Conservation (phyloP, 2,888 invertebrate genomes). For the Machimus rusticus region DNA sequence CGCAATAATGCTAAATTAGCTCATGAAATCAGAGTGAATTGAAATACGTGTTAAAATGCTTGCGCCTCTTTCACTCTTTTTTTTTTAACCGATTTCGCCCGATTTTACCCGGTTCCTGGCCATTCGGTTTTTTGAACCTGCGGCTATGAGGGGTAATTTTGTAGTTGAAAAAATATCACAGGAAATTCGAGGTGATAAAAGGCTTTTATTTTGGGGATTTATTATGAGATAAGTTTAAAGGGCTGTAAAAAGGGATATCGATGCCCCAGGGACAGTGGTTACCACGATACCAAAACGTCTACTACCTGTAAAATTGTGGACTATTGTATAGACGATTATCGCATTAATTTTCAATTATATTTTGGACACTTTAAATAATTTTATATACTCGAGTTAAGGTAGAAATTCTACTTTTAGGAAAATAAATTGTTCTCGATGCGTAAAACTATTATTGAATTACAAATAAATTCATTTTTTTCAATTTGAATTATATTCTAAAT, state of each 20-base stretch:
- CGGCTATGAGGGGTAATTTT: neutral
- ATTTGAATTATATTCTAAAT: no score
- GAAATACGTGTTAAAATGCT: slow-evolving; percentile 11
- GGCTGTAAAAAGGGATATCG: neutral
- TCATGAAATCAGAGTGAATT: slow-evolving; percentile 13
- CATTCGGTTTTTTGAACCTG: neutral
- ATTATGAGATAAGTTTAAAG: neutral
- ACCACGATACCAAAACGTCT: no score
- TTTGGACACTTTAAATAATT: no score
- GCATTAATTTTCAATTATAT: no score
- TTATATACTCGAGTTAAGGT: no score
- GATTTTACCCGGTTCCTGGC: neutral
- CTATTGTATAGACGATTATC: no score
- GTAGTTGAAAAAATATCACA: neutral
- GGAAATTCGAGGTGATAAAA: neutral
- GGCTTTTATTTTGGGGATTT: neutral
- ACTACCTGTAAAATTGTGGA: no score
- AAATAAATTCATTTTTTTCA: no score
- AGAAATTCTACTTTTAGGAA: no score
- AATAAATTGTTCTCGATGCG: no score
- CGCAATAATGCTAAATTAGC: neutral
- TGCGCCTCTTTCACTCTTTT: neutral
- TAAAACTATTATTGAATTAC: no score
- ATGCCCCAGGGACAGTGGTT: neutral
- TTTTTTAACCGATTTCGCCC: neutral